Evolutionary conservation across 92 coral and sea anemone species (phyloP), one percentile per base, ranked within the genome.

Genomic region (Nematostella vectensis): DNA sequence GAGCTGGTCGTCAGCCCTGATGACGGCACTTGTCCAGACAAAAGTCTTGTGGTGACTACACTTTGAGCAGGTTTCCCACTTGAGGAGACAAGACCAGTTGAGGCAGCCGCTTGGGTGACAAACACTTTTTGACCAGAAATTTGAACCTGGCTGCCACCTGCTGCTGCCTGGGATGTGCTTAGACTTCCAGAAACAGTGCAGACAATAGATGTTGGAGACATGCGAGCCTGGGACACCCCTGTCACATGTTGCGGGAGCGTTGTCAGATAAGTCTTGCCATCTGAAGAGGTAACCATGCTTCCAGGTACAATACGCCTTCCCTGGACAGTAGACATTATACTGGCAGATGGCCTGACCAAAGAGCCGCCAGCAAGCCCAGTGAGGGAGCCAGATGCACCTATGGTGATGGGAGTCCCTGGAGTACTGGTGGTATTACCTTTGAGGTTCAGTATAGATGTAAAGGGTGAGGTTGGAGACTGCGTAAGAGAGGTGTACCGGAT

Each of bases 401-500:
- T 0, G 1, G 26, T 20, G 3, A 54, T 56, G 47, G 83, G 39
- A 51, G 45, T 11, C 54, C 85, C 71, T 65, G 65, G 29, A 47
- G 75, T 0, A 37, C 59, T 3, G 67, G 50, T 64, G 25, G 71
- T 39, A n/a, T 63, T 52, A 22, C 84, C 83, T 33, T 85, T 85
- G 29, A 85, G 65, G 36, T 70, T 78, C 31, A 85, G 30, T 12
- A 85, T 75, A 48, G 95, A 75, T 1, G 88, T 85, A 26, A 85
- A 85, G 1, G 95, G 81, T 4, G 95, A 85, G 19, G 74, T 71
- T 1, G 84, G 77, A 2, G 95, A 85, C 60, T 82, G 88, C 23
- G 88, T 49, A 29, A 80, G 77, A 9, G 78, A 63, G 19, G 84
- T 76, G 51, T 75, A 77, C 20, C 87, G 68, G 27, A 79, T 59